phyloP scores from a whole-genome alignment of 92 coral and sea anemone genomes.

The Epizoanthus ramosus region DNA sequence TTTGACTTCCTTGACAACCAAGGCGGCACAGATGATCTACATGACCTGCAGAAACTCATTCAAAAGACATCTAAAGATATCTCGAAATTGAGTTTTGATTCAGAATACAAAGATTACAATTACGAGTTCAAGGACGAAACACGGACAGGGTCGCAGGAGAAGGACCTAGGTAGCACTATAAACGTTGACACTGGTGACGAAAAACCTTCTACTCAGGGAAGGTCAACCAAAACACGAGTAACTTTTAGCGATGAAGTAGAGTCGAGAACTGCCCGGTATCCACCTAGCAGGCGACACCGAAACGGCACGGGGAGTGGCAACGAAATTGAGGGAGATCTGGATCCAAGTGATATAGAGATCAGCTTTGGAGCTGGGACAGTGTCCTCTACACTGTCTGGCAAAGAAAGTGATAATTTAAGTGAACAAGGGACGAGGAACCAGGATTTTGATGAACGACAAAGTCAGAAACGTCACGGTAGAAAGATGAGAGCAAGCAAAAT shows the following conservation, averaged over 20 bases:
- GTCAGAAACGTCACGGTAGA: neutral
- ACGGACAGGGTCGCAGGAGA: conserved; percentile 17
- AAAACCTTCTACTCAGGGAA: conserved; percentile 2
- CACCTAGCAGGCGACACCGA: neutral
- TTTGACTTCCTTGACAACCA: conserved; percentile 78
- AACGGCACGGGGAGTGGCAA: conserved; percentile 27
- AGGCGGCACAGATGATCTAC: conserved; percentile 72
- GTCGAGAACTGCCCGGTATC: conserved; percentile 38
- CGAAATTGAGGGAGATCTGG: conserved; percentile 49
- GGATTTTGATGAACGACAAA: neutral
- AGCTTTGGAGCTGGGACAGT: conserved; percentile 50
- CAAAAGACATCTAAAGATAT: conserved; percentile 73
- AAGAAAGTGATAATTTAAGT: conserved; percentile 27
- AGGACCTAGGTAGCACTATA: conserved; percentile 4
- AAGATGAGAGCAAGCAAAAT: neutral
- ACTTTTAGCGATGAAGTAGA: conserved; percentile 70
- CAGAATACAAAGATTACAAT: conserved; percentile 64
- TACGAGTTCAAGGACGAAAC: conserved; percentile 55
- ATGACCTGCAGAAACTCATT: conserved; percentile 74
- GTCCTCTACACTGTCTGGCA: neutral
- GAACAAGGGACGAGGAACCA: conserved; percentile 16
- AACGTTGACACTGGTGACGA: conserved; percentile 34
- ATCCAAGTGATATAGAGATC: conserved; percentile 65
- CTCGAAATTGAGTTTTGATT: conserved; percentile 66
- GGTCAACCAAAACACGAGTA: conserved; percentile 45